Base-by-base conservation (phyloP, 2,888 invertebrate species). In the Chrysolina haemoptera region DNA sequence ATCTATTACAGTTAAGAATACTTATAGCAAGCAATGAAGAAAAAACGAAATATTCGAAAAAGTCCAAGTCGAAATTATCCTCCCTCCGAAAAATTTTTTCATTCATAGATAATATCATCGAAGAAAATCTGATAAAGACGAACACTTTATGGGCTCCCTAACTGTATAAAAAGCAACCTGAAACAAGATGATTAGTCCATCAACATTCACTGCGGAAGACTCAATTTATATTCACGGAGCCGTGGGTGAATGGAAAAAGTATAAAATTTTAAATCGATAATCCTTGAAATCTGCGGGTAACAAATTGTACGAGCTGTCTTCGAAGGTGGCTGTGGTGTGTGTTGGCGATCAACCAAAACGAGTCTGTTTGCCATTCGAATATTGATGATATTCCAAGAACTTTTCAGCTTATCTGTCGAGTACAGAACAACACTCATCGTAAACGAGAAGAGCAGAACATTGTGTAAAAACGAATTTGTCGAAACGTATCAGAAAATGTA, bases 241-340 rank as follows among this genome's bases (percentile, higher is more conserved):
- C 43, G 43, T 43, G 43, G 2, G 14, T 43, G 43, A 14, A 43
- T 43, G 43, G 9, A 14, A 14, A 16, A 10, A 16, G 50, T 18
- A 50, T n/a, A 50, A 50, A 50, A 18, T 50, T 8, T n/a, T 8
- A 9, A 50, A 50, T 50, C 50, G 18, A 50, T 50, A 50, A 50
- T 50, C 50, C 50, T n/a, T n/a, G n/a, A 50, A 50, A 50, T 50
- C 50, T 50, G 50, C 18, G 50, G 18, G 50, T 50, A 50, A 50
- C 50, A 50, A 50, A 50, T 50, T 50, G 18, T 50, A 43, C 14
- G 43, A 35, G 35, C 35, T 35, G 46, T 14, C n/a, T 46, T 46
- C 46, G 46, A 10, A 16, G 50, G 50, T 50, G 50, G 50, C 50
- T 14, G 43, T 43, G 11, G 14, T 14, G 14, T 43, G 43, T 43